Evolutionary conservation across 1,140 invertebrate species (phyloP), one percentile per base, ranked within the genome.

Genomic region (Drosophila bifasciata): DNA sequence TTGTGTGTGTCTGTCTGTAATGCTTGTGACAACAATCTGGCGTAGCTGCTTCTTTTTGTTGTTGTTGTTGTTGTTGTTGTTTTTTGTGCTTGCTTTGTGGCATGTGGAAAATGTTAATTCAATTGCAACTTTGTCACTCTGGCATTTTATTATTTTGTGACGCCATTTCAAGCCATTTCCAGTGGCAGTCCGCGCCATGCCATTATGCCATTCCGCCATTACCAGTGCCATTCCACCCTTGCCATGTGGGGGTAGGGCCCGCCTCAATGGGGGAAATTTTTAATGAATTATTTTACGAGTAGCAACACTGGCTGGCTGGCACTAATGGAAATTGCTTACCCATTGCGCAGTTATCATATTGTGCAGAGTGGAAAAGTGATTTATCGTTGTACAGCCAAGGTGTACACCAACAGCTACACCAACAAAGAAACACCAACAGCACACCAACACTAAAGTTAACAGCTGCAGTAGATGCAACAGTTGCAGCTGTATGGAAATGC

Each of bases 71-170:
- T n/a, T n/a, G n/a, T n/a, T n/a, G n/a, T n/a, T n/a, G n/a, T n/a
- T n/a, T n/a, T n/a, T n/a, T n/a, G n/a, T n/a, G n/a, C n/a, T n/a
- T n/a, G 21, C 55, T 59, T 44, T 57, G 17, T 15, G 32, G 32
- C 32, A 36, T 36, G 25, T 39, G 46, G 58, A 44, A 50, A 74
- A 63, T 79, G 61, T 85, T 85, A 85, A 84, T 85, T 84, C 76
- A 84, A 84, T 84, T 84, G 61, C 71, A 75, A 79, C 60, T 85
- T 76, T 85, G 71, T 69, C 58, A 69, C 40, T 68, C 60, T 53
- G 40, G 43, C 74, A 28, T 49, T 66, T 60, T 55, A 46, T 49
- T 16, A 17, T 58, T 43, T 17, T 59, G 58, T 1, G 32, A 13
- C 32, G 32, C 32, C 32, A 36, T 36, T 28, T 1, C 7, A n/a